Conservation (phyloP, 2,888 invertebrate species). For the Invenusta paracnida region DNA sequence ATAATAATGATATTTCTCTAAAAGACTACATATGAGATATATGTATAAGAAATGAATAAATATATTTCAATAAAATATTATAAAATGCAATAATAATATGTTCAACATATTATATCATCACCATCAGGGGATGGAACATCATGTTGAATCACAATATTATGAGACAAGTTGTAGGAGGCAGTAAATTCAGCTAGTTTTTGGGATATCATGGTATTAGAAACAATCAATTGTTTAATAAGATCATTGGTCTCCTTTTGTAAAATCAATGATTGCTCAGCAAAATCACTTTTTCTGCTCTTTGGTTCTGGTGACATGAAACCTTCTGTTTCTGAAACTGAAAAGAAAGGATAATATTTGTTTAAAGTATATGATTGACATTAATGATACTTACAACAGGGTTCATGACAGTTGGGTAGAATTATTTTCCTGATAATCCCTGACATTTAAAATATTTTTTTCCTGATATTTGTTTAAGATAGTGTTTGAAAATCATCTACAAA, state of each 20-base stretch:
- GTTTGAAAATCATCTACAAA: constrained; percentile 22
- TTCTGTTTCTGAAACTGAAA: not conserved
- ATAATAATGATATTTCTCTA: not conserved
- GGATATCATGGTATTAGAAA: not conserved
- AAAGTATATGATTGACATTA: not conserved
- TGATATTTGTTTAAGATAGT: constrained; percentile 1
- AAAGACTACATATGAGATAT: not conserved
- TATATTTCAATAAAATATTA: not conserved
- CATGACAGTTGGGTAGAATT: not conserved
- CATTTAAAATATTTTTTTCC: not conserved
- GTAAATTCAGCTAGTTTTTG: not conserved
- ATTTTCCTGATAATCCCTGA: not conserved
- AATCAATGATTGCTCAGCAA: not conserved
- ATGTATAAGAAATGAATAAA: not conserved
- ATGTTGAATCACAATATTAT: not conserved
- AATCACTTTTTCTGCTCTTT: not conserved
- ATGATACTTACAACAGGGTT: not conserved
- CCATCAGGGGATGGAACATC: not conserved
- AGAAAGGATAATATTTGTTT: not conserved
- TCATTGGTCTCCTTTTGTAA: not conserved
- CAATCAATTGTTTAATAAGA: not conserved
- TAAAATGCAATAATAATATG: not conserved
- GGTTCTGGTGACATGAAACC: not conserved
- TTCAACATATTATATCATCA: not conserved
- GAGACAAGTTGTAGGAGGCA: not conserved